Base-by-base conservation (phyloP, 2,797 vertebrate species). In the Hypotaenidia okinawae region DNA sequence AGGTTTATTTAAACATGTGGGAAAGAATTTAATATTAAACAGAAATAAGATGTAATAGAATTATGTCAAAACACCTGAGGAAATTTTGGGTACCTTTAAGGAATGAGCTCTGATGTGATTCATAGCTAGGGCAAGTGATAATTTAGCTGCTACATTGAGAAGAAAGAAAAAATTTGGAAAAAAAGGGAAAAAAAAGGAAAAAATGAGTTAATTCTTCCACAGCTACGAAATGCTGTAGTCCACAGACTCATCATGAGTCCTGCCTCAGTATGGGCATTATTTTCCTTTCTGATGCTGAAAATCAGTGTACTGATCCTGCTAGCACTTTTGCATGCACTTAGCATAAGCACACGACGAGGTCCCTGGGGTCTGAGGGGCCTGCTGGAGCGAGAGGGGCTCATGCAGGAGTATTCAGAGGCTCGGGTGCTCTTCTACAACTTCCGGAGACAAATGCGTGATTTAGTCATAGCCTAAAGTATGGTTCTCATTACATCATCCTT, bases 41-140 rank as follows among this genome's bases (percentile, higher is more conserved):
- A 98, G 95, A 97, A 97, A 96, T 92, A 96, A 93, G 94, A 97
- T 96, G 89, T 97, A 97, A 97, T 97, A 97, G 97, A 98, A 94
- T 59, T 84, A 84, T 95, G 97, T 96, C 97, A 97, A 95, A 97
- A 97, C 95, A 97, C 98, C 97, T 96, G 92, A 94, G 97, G 97
- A 96, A 95, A 90, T 96, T 97, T 96, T 95, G 59, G 51, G 75
- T 94, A 90, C 96, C 96, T 98, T 93, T 18, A 95, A 97, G 96
- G 93, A 95, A 96, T 80, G 86, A 96, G 95, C 84, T 97, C 95
- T 97, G 96, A 94, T 95, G 81, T 94, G 92, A 95, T 95, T 96
- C 90, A 95, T 94, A 93, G 86, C 89, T 76, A 80, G 52, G 45
- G 85, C 68, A 91, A 94, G 95, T 84, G 94, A 97, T 97, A 97